Conservation (phyloP, 2,113 vertebrate genomes). For the Percina caprodes region DNA sequence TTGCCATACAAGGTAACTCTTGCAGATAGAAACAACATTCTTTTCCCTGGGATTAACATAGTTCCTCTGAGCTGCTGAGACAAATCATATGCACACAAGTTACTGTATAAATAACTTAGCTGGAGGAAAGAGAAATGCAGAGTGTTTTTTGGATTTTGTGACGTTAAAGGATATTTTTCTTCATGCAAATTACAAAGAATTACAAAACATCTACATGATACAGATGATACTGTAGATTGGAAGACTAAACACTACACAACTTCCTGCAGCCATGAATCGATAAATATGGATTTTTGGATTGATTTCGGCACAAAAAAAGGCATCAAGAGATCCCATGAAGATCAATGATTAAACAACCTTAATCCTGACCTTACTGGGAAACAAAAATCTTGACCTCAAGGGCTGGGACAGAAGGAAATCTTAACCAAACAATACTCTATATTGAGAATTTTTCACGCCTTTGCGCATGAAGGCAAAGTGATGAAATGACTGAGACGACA, state of each 20-base stretch:
- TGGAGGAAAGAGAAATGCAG: neutral
- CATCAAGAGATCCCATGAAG: neutral
- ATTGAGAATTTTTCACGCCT: neutral
- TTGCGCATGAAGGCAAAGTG: no score
- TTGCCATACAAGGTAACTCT: slow-evolving; percentile 75
- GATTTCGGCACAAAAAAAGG: neutral
- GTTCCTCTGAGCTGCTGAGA: slow-evolving; percentile 70
- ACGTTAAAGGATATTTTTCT: neutral
- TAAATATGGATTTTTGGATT: neutral
- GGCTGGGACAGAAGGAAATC: neutral
- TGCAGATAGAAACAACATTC: slow-evolving; percentile 66
- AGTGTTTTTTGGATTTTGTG: slow-evolving; percentile 10
- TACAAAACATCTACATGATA: neutral
- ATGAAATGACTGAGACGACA: no score
- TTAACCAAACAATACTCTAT: neutral
- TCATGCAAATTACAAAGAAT: neutral
- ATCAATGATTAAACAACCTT: neutral
- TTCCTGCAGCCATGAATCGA: neutral
- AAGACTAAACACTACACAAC: neutral
- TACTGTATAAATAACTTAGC: slow-evolving; percentile 66
- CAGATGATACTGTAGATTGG: neutral
- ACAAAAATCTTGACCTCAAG: neutral
- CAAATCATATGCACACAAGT: slow-evolving; percentile 47
- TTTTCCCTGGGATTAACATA: slow-evolving; percentile 72
- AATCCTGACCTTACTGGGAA: neutral